Base-by-base conservation (phyloP, 2,888 invertebrate species). In the Copidosoma aretas region DNA sequence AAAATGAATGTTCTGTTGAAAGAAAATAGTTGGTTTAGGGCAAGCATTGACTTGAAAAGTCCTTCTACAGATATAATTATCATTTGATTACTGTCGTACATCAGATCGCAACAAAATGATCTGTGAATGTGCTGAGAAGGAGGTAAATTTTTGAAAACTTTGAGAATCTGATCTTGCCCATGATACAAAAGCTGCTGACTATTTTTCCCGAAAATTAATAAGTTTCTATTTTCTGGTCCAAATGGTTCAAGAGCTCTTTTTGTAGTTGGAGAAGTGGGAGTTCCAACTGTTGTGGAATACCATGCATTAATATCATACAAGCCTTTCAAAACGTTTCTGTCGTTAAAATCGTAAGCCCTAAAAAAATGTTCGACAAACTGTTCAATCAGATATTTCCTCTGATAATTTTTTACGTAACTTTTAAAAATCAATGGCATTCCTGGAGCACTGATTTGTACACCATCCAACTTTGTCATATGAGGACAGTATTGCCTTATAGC, bases 291-390 rank as follows among this genome's bases (percentile, higher is more conserved):
- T 68, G 91, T 74, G 0, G 91, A 90, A 78, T 91, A 86, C 19
- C 88, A 77, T 0, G 92, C 91, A 43, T 88, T 80, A 32, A 87
- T 86, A 64, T 89, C 86, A 77, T 93, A 93, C 67, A 93, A 80
- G 1, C 87, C 86, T 17, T 85, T 78, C 15, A 93, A 79, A 0
- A 81, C 70, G 0, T 78, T 77, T 32, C 91, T 84, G 64, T 90
- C 87, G 0, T 85, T 85, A 1, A 85, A 82, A 77, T 93, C 93
- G 71, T 91, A 88, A 1, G 91, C 80, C 0, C 86, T 86, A 77
- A 90, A 92, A 82, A 87, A 91, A 70, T 90, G 87, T 66, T 89
- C 87, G 5, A 92, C 79, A 79, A 92, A 91, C 75, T 87, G 88
- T 65, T 89, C 87, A 0, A 89, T 86, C 0, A 92, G 73, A 0